Evolutionary conservation across 2,797 vertebrate species (phyloP).

Genomic region (Pelodytes ibericus): DNA sequence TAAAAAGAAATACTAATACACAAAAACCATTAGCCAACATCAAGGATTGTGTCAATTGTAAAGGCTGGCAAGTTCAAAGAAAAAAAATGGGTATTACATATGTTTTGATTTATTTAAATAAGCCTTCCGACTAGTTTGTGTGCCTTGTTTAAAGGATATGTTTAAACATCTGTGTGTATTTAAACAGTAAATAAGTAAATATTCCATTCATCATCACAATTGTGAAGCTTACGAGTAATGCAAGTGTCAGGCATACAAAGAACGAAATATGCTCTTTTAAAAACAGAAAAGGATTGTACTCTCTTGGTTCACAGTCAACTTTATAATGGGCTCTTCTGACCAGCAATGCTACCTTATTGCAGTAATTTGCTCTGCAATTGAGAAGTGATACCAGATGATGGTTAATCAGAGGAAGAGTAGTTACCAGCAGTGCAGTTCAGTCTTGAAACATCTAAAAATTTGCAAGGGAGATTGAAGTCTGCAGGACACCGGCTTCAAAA

Average conservation of each 20-base stretch:
- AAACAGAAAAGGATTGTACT: constrained; percentile 44
- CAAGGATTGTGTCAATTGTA: not conserved
- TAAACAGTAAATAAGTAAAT: constrained; percentile 27
- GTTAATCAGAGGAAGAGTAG: constrained; percentile 65
- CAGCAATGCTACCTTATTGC: constrained; percentile 61
- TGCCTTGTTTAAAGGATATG: not conserved
- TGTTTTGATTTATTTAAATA: not conserved
- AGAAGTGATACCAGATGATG: constrained; percentile 62
- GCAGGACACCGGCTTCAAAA: constrained; percentile 64
- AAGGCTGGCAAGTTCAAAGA: not conserved
- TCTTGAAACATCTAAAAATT: constrained; percentile 59
- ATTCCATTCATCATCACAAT: not conserved
- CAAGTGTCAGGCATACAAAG: constrained; percentile 28
- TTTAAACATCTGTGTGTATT: constrained; percentile 48
- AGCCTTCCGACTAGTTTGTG: not conserved
- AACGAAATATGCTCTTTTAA: constrained; percentile 14
- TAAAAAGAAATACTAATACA: no score
- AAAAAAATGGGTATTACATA: not conserved
- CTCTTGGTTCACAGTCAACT: constrained; percentile 27
- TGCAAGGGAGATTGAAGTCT: constrained; percentile 64
- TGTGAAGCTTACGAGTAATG: constrained; percentile 15
- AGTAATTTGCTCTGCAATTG: constrained; percentile 58
- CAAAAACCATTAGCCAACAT: not conserved
- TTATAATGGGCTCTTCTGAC: constrained; percentile 37
- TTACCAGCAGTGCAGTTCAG: constrained; percentile 61